phyloP scores from a whole-genome alignment of 2,797 vertebrate species.

The Macropodus opercularis region DNA sequence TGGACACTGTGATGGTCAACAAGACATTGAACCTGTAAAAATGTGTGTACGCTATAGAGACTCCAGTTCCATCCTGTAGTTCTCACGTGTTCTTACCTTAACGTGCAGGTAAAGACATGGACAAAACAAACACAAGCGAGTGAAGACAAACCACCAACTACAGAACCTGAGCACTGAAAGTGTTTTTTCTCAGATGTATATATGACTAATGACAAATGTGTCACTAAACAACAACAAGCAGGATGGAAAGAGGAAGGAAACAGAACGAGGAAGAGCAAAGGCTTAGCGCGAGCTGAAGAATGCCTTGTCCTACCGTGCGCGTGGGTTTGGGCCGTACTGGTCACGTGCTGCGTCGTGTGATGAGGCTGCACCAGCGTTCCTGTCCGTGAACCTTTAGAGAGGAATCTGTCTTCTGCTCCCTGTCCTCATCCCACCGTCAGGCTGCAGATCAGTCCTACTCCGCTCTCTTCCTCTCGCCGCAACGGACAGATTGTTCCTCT shows the following conservation, averaged over 20 bases:
- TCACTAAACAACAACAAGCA: constrained; percentile 55
- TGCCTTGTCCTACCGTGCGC: constrained; percentile 37
- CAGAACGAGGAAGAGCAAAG: background rate
- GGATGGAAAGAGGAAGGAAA: constrained; percentile 2
- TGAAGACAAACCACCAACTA: constrained; percentile 33
- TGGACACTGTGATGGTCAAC: constrained; percentile 47
- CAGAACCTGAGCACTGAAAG: constrained; percentile 60
- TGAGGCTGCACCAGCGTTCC: constrained; percentile 66
- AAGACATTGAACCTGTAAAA: constrained; percentile 53
- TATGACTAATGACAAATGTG: constrained; percentile 57
- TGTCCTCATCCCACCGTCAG: constrained; percentile 15
- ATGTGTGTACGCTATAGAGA: constrained; percentile 52
- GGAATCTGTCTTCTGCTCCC: constrained; percentile 21
- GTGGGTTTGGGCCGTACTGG: constrained; percentile 42
- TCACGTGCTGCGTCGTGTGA: constrained; percentile 70
- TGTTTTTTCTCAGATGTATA: constrained; percentile 43
- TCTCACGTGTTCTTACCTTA: constrained; percentile 6
- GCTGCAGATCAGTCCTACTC: constrained; percentile 19
- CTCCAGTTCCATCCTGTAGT: constrained; percentile 23
- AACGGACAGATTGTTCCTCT: constrained; percentile 57
- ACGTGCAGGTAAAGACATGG: constrained; percentile 12
- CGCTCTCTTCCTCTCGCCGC: constrained; percentile 29
- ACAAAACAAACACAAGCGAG: constrained; percentile 5
- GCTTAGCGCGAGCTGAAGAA: constrained; percentile 38
- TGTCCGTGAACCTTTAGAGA: constrained; percentile 58